Evolutionary conservation across 2,797 vertebrate species (phyloP).

Genomic region (Myiotriccus ornatus): DNA sequence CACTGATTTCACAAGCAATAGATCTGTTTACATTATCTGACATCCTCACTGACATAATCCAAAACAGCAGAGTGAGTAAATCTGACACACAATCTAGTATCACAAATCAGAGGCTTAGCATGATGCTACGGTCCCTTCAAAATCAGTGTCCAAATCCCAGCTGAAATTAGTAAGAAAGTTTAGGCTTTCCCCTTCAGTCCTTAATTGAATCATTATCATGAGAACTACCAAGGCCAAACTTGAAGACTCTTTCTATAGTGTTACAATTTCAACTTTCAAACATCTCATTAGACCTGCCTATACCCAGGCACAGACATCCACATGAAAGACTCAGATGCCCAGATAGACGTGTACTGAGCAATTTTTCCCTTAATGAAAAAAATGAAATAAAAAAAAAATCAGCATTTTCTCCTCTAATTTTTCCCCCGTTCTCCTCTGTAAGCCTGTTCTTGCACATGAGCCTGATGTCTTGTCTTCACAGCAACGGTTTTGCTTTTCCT

Average conservation of each 20-base stretch:
- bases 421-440: neutral
- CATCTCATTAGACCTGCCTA: neutral
- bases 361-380: neutral
- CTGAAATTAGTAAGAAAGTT: neutral
- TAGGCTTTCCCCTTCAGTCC: neutral
- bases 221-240: neutral
- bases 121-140: neutral
- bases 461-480: neutral
- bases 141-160: neutral
- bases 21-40: neutral
- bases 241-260: accelerated
- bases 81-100: neutral
- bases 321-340: neutral
- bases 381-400: neutral
- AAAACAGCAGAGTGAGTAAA: neutral
- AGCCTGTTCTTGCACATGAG: neutral
- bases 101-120: neutral
- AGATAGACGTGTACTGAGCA: neutral
- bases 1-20: neutral
- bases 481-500: neutral
- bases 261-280: neutral
- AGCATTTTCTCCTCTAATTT: neutral
- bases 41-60: neutral
- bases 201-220: neutral
- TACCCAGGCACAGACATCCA: neutral